Conservation (phyloP, 2,888 invertebrate species). For the Athalia circularis region DNA sequence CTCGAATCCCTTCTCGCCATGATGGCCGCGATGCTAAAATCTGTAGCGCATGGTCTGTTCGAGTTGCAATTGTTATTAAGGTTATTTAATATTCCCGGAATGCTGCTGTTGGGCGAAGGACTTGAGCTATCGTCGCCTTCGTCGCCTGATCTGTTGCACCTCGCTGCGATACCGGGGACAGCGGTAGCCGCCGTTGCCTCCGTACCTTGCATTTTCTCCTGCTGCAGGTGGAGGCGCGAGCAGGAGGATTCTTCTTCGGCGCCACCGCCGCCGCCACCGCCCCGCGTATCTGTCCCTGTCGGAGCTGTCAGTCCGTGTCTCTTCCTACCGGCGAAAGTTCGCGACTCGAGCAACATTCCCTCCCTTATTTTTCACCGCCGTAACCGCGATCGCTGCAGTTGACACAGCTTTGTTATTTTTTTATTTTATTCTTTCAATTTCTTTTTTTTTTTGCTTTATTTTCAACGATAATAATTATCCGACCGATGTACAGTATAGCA, state of each 20-base stretch:
- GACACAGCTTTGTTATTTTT: not conserved
- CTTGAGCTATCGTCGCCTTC: constrained; percentile 82
- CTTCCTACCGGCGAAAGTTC: constrained; percentile 72
- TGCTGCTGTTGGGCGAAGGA: constrained; percentile 70
- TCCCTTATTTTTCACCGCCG: constrained; percentile 10
- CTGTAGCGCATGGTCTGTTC: constrained; percentile 89
- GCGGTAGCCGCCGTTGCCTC: constrained; percentile 68
- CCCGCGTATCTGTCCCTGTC: constrained; percentile 73
- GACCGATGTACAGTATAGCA: not conserved
- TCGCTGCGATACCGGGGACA: constrained; percentile 64
- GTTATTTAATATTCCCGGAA: constrained; percentile 65
- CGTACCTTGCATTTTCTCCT: constrained; percentile 75
- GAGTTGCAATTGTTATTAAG: constrained; percentile 71
- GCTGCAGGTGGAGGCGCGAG: constrained; percentile 70
- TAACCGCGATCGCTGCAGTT: too few species aligned
- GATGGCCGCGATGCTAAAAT: constrained; percentile 97
- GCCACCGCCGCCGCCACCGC: constrained; percentile 72
- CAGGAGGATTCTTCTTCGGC: constrained; percentile 60
- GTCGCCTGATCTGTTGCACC: constrained; percentile 74
- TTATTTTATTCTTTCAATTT: not conserved
- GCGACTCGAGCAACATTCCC: constrained; percentile 74
- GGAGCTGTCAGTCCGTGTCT: constrained; percentile 70
- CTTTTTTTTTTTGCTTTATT: not conserved
- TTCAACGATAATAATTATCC: not conserved
- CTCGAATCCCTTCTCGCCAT: constrained; percentile 86